These are phyloP conservation scores for Pollachius pollachius DNA, from an alignment of 2,113 vertebrate genomes.

Conservation along the genomic window DNA sequence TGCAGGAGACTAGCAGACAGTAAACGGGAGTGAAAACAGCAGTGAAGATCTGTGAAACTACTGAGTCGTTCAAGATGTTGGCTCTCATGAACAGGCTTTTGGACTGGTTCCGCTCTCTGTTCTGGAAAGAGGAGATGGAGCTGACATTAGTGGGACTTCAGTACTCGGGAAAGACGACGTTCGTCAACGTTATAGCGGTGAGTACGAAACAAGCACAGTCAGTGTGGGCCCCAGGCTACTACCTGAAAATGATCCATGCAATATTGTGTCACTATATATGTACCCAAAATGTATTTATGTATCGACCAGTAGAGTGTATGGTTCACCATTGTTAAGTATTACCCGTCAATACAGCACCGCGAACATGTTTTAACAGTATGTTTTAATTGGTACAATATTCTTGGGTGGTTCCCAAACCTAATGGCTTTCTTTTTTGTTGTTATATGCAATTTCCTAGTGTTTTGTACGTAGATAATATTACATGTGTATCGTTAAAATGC, in stretches of 20 bases:
- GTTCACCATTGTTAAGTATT: no score
- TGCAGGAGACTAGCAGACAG: conserved; percentile 12
- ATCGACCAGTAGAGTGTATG: no score
- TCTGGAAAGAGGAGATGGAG: conserved; percentile 92
- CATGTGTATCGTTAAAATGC: no score
- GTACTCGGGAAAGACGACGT: conserved; percentile 88
- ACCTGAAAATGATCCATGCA: conserved; percentile 5
- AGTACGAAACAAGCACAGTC: conserved; percentile 42
- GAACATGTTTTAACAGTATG: no score
- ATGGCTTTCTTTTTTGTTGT: neutral
- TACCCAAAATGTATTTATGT: no score
- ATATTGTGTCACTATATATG: no score
- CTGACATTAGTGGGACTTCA: conserved; percentile 86
- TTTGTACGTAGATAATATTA: no score
- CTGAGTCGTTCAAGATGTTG: conserved; percentile 68
- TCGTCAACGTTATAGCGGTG: conserved; percentile 85
- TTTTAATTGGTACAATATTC: neutral
- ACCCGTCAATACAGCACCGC: no score
- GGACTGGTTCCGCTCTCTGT: conserved; percentile 85
- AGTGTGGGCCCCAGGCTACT: conserved; percentile 39
- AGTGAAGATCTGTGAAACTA: conserved; percentile 4
- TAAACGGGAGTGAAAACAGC: neutral
- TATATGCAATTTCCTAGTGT: no score
- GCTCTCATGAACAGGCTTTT: conserved; percentile 81
- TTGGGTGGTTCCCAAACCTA: neutral